Conservation (phyloP, 2,888 invertebrate species). For the Drosophila birchii region DNA sequence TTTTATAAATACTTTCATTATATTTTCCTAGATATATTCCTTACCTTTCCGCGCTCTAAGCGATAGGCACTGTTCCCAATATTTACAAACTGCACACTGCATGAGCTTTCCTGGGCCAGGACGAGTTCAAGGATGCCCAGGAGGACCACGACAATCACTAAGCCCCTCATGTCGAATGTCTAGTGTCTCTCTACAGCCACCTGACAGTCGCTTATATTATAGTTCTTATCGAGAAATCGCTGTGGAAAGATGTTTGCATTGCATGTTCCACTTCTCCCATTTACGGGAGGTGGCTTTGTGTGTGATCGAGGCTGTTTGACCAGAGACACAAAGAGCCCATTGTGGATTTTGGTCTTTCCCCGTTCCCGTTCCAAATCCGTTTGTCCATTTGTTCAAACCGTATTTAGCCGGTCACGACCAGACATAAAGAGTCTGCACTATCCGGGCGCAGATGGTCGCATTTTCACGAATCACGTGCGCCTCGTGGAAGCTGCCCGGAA, state of each 20-base stretch:
- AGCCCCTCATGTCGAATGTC: conserved; percentile 1
- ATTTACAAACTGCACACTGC: neutral
- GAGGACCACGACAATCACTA: neutral
- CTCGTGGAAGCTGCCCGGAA: conserved; percentile 53
- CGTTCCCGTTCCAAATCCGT: conserved; percentile 12
- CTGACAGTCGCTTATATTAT: conserved; percentile 1
- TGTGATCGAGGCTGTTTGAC: conserved; percentile 30
- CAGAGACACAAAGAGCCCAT: conserved; percentile 38
- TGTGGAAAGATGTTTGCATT: conserved; percentile 13
- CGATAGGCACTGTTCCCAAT: conserved; percentile 2
- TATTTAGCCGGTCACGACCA: conserved; percentile 68
- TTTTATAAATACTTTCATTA: neutral
- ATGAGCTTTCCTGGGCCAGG: neutral
- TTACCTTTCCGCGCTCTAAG: neutral
- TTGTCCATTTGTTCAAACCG: conserved; percentile 44
- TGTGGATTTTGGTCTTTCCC: conserved; percentile 12
- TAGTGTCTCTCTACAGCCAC: neutral
- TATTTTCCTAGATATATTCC: too few species aligned
- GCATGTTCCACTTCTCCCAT: neutral
- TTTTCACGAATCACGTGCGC: conserved; percentile 74
- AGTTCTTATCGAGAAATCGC: conserved; percentile 11
- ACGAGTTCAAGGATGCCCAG: neutral
- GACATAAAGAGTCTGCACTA: conserved; percentile 55
- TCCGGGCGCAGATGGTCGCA: conserved; percentile 66
- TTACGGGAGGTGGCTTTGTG: neutral